Conservation (phyloP, 1,140 invertebrate genomes). For the Nixonia krombeini region DNA sequence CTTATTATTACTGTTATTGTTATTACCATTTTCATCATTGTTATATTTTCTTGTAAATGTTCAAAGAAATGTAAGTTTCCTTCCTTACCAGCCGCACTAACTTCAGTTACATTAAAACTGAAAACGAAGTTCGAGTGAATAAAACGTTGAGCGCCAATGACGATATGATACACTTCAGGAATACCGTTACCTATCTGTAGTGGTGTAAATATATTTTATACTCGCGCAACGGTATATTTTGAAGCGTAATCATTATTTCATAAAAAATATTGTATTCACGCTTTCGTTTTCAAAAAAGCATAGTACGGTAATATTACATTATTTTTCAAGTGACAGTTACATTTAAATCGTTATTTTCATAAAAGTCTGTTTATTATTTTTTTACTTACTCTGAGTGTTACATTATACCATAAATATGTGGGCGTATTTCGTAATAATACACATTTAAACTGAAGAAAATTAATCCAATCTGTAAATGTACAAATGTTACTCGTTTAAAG, state of each 20-base stretch:
- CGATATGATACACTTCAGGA: neutral
- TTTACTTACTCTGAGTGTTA: conserved; percentile 21
- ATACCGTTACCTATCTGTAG: neutral
- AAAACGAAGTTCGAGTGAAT: neutral
- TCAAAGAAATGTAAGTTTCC: too few species aligned
- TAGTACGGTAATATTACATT: too few species aligned
- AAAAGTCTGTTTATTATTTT: neutral
- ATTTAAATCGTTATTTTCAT: too few species aligned
- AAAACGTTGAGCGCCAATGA: neutral
- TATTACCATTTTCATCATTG: too few species aligned
- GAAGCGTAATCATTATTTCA: neutral
- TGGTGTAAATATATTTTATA: neutral
- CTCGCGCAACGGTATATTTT: neutral
- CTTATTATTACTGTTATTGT: too few species aligned
- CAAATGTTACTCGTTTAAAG: neutral
- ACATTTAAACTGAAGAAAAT: conserved; percentile 5
- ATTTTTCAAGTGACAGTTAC: too few species aligned
- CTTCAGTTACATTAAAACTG: too few species aligned
- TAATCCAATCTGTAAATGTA: too few species aligned
- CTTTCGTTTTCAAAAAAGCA: too few species aligned
- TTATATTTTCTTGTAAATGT: too few species aligned
- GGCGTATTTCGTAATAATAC: conserved; percentile 34
- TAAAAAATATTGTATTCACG: neutral
- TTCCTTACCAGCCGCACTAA: neutral
- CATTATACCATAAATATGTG: conserved; percentile 26